These are phyloP conservation scores for Archips xylosteana DNA, from an alignment of 2,888 invertebrate species.

Conservation along the genomic window DNA sequence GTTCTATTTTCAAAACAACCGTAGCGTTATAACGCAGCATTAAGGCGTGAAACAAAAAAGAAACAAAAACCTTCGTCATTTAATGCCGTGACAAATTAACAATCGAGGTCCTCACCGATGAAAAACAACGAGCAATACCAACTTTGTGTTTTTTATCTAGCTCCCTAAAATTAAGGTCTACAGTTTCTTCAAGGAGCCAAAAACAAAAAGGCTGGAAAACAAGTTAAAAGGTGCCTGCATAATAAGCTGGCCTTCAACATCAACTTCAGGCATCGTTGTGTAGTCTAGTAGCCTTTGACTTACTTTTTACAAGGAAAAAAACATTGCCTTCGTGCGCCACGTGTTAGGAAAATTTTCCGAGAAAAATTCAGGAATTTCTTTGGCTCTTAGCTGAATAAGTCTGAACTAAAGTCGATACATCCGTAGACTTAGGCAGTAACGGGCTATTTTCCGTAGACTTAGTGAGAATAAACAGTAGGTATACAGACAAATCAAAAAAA, in stretches of 20 bases:
- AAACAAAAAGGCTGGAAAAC: slow-evolving; percentile 4
- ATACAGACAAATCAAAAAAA: too few species aligned
- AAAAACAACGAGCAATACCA: too few species aligned
- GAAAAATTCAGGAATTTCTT: neutral
- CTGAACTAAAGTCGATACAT: neutral
- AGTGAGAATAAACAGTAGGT: too few species aligned
- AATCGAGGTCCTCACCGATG: too few species aligned
- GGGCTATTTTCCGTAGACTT: neutral
- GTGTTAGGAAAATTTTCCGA: neutral
- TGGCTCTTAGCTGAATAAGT: neutral
- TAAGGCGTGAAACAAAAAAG: too few species aligned
- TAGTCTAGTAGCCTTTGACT: slow-evolving; percentile 3
- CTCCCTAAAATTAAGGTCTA: neutral
- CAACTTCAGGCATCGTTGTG: slow-evolving; percentile 1
- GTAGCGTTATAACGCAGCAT: too few species aligned
- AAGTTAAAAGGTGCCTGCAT: slow-evolving; percentile 21
- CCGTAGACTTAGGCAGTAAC: neutral
- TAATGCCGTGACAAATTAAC: too few species aligned
- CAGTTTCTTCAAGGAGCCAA: slow-evolving; percentile 21
- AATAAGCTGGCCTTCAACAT: slow-evolving; percentile 5
- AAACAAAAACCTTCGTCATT: too few species aligned
- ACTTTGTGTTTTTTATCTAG: neutral
- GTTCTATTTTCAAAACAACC: too few species aligned
- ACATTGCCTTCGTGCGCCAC: neutral
- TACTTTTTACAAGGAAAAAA: neutral